Percentiles rank a stretch among this genome's conserved stretches.
Evolutionary conservation across 1,140 invertebrate genomes (phyloP).

Genomic region (Portunus trituberculatus): DNA sequence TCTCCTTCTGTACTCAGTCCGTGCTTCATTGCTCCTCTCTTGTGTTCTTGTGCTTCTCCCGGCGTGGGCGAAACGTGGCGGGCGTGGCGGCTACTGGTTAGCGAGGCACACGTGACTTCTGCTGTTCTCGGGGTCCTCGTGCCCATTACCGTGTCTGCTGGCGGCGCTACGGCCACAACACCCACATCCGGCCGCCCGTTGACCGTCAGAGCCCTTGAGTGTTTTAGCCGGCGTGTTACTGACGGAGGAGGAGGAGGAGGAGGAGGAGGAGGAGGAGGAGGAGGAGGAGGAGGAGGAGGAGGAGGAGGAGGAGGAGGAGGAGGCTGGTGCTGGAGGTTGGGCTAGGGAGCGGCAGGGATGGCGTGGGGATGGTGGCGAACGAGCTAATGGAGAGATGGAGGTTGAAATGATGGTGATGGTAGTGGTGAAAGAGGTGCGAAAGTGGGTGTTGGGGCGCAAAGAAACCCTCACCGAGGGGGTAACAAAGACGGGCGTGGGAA

Average conservation of each 20-base stretch:
- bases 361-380: background rate
- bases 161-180: background rate
- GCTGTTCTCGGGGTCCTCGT: background rate
- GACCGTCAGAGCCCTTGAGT: background rate
- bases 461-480: background rate
- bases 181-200: constrained; percentile 6
- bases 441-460: background rate
- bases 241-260: background rate
- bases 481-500: constrained; percentile 12
- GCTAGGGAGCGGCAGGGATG: too few relatives aligned
- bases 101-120: background rate
- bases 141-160: background rate
- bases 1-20: background rate
- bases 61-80: background rate
- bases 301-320: background rate
- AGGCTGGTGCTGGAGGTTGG: too few relatives aligned
- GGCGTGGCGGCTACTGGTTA: background rate
- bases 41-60: background rate
- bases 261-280: background rate
- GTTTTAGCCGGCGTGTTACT: background rate
- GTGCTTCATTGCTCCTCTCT: background rate
- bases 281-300: background rate
- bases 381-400: background rate
- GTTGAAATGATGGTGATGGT: constrained; percentile 21
- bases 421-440: background rate